A percentile compares a stretch with the other conserved stretches of the same genome.
Evolutionary conservation across 1,140 invertebrate species (phyloP).

Genomic region (Pinna nobilis): DNA sequence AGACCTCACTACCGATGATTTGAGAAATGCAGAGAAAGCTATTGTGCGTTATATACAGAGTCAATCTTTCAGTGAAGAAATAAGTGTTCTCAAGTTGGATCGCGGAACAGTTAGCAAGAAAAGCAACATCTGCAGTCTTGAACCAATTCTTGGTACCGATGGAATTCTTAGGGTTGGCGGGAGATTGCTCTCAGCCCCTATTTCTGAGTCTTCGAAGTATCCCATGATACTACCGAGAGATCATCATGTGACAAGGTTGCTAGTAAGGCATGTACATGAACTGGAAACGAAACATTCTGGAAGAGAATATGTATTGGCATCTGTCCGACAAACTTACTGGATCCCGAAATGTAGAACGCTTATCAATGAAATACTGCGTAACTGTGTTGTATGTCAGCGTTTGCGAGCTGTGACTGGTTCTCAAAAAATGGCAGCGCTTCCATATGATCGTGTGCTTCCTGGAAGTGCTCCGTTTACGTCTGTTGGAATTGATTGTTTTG

Average conservation of each 20-base stretch:
- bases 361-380: constrained; percentile 19
- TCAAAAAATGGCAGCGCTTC: constrained; percentile 40
- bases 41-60: no score
- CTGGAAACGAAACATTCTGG: constrained; percentile 17
- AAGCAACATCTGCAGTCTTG: neutral
- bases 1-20: no score
- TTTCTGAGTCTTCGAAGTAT: constrained; percentile 20
- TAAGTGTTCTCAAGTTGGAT: no score
- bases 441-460: constrained; percentile 15
- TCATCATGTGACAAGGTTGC: constrained; percentile 15
- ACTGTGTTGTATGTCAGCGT: constrained; percentile 33
- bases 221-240: constrained; percentile 36
- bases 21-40: no score
- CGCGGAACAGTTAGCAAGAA: neutral
- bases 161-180: constrained; percentile 39
- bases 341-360: constrained; percentile 4
- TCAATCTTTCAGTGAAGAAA: no score
- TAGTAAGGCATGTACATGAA: constrained; percentile 22
- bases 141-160: constrained; percentile 35
- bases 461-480: constrained; percentile 43
- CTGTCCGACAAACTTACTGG: constrained; percentile 18
- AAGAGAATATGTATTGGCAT: constrained; percentile 22
- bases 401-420: neutral
- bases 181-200: neutral
- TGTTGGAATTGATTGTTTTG: constrained; percentile 49